Base-by-base conservation (phyloP, 1,140 invertebrate genomes). In the Aethina tumida region DNA sequence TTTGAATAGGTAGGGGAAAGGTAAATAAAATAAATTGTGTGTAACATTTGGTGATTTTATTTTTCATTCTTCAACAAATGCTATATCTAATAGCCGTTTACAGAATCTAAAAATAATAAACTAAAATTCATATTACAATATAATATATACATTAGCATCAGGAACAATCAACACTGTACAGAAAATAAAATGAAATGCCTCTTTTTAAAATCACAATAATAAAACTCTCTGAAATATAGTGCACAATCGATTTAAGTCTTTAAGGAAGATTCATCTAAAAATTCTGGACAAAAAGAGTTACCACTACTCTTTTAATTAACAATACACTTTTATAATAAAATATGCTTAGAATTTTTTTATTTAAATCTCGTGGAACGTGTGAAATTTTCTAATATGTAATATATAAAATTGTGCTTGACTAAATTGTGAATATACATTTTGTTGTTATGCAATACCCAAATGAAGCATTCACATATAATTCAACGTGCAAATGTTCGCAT, bases 91-190 rank as follows among this genome's bases (percentile, higher is more conserved):
- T 54, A 55, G 50, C 47, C 29, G 42, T 45, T 52, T 43, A 52
- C 49, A 52, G 39, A 45, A 50, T 53, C 36, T 47, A 50, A 44
- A 49, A 46, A 48, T 52, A 55, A 55, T 50, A 55, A 52, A 55
- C 50, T 52, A 55, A 55, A 52, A 44, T 50, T 41, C 36, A 43
- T 52, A 42, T 43, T 45, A 43, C 38, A 35, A 49, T 43, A 53
- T 47, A 36, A 49, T 43, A 53, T 47, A 36, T 47, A 46, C 44
- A 54, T 41, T 50, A 47, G 37, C 33, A 31, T 37, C 35, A 47
- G 39, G 52, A 54, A 50, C 49, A 49, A 52, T n/a, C 43, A 54
- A 54, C 51, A 51, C 48, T 51, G 51, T 53, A 53, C 48, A 50
- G 35, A 43, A 41, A 48, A 35, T 43, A 35, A 21, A 49, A 31